Percentiles rank a stretch among this genome's conserved stretches.
Evolutionary conservation across 2,888 invertebrate genomes (phyloP).

Genomic region (Amiota mariae): DNA sequence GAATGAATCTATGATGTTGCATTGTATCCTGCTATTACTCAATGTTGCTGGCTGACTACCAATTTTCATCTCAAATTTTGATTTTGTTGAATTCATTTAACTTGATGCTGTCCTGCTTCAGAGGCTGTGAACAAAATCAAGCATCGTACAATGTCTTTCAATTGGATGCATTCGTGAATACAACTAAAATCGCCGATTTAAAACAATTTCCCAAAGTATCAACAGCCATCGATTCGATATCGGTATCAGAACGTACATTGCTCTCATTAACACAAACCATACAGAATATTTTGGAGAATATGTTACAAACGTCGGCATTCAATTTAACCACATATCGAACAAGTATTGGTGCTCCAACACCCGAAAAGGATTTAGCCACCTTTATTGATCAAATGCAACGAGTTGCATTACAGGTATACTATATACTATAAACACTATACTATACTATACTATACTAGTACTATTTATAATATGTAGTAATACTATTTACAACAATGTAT

Average conservation of each 20-base stretch:
- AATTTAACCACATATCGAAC: conserved; percentile 72
- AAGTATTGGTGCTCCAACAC: conserved; percentile 72
- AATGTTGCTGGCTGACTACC: too few relatives aligned
- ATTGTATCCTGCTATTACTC: too few relatives aligned
- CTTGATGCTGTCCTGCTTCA: conserved; percentile 61
- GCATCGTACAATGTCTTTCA: conserved; percentile 84
- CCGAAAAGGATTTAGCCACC: conserved; percentile 73
- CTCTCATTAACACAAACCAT: conserved; percentile 71
- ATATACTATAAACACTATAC: background rate
- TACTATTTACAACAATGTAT: background rate
- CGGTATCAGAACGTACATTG: conserved; percentile 70
- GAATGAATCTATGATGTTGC: too few relatives aligned
- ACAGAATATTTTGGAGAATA: conserved; percentile 72
- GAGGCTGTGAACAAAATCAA: conserved; percentile 82
- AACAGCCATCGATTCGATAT: conserved; percentile 70
- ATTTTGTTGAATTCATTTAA: background rate
- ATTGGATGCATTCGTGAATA: conserved; percentile 80
- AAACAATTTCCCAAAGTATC: conserved; percentile 73
- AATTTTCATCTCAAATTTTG: too few relatives aligned
- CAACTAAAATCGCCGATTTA: conserved; percentile 76
- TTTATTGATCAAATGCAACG: conserved; percentile 74
- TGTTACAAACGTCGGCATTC: conserved; percentile 72
- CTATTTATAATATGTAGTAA: background rate
- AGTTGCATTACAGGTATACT: conserved; percentile 71
- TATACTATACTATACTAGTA: background rate